These are phyloP conservation scores for Oryzias dopingdopingensis DNA, from an alignment of 2,797 vertebrate genomes.

Conservation along the genomic window DNA sequence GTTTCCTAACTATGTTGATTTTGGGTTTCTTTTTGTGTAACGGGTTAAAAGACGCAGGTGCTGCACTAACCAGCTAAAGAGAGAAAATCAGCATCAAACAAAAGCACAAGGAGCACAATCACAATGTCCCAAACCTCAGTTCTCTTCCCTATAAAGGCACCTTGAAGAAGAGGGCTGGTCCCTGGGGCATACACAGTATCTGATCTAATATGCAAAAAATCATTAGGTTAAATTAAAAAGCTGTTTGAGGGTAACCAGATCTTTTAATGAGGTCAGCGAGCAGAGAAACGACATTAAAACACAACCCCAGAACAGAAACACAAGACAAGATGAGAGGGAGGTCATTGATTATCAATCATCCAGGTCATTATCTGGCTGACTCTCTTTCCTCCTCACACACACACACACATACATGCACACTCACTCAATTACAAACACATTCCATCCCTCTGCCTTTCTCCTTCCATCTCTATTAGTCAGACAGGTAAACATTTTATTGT, in stretches of 20 bases:
- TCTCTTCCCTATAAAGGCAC: slow-evolving; percentile 80
- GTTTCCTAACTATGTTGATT: no score
- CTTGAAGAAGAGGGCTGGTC: slow-evolving; percentile 77
- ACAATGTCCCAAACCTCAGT: slow-evolving; percentile 52
- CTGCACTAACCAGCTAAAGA: no score
- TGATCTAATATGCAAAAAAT: slow-evolving; percentile 85
- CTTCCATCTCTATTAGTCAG: slow-evolving; percentile 43
- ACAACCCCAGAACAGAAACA: slow-evolving; percentile 80
- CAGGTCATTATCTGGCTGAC: slow-evolving; percentile 75
- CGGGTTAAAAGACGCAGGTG: no score
- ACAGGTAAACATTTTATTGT: slow-evolving; percentile 54
- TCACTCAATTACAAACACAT: slow-evolving; percentile 47
- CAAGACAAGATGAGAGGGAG: slow-evolving; percentile 72
- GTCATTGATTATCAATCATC: slow-evolving; percentile 84
- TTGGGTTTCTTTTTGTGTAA: no score
- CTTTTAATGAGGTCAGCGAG: slow-evolving; percentile 84
- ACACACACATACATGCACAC: slow-evolving; percentile 15
- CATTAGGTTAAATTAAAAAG: slow-evolving; percentile 88
- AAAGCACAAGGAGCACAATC: slow-evolving; percentile 59
- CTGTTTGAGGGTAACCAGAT: slow-evolving; percentile 85
- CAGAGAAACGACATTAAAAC: slow-evolving; percentile 80
- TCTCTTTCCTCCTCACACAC: slow-evolving; percentile 11
- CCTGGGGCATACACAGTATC: slow-evolving; percentile 78
- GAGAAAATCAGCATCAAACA: slow-evolving; percentile 36
- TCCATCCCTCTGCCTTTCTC: slow-evolving; percentile 43